A percentile compares a stretch with the other conserved stretches of the same genome.
Evolutionary conservation across 2,113 vertebrate species (phyloP).

Genomic region (Dryoscopus gambensis): DNA sequence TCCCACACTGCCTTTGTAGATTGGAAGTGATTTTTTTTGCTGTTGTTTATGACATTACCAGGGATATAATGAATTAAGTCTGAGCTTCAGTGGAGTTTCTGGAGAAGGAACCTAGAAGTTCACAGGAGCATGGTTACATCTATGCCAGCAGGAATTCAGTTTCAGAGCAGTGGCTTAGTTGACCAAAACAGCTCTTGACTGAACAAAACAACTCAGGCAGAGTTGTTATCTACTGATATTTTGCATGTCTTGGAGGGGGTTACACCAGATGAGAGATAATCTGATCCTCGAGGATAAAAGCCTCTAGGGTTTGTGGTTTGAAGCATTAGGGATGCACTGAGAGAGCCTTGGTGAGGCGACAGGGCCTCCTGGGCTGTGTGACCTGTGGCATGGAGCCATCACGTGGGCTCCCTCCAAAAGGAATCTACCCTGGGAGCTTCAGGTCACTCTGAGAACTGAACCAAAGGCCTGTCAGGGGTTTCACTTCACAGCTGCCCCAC

Average conservation of each 20-base stretch:
- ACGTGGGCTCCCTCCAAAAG: background rate
- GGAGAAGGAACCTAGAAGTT: background rate
- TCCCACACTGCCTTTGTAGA: background rate
- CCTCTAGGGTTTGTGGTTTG: background rate
- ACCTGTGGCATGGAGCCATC: background rate
- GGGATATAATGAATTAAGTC: background rate
- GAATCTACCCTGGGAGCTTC: background rate
- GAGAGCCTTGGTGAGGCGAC: background rate
- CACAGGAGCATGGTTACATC: background rate
- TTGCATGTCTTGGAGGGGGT: background rate
- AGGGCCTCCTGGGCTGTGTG: fast-evolving
- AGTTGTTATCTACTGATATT: background rate
- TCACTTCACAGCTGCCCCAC: background rate
- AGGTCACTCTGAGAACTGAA: background rate
- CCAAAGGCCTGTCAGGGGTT: background rate
- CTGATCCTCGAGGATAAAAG: background rate
- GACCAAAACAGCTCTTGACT: background rate
- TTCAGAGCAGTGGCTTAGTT: background rate
- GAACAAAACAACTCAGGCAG: background rate
- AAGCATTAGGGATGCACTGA: background rate
- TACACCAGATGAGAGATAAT: background rate
- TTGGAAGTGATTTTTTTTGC: background rate
- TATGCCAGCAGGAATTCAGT: background rate
- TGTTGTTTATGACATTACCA: background rate
- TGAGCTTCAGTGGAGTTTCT: background rate